Percentiles rank a stretch among this genome's conserved stretches.
These are phyloP conservation scores for Dendroctonus valens DNA, from an alignment of 1,140 invertebrate genomes.

Conservation along the genomic window DNA sequence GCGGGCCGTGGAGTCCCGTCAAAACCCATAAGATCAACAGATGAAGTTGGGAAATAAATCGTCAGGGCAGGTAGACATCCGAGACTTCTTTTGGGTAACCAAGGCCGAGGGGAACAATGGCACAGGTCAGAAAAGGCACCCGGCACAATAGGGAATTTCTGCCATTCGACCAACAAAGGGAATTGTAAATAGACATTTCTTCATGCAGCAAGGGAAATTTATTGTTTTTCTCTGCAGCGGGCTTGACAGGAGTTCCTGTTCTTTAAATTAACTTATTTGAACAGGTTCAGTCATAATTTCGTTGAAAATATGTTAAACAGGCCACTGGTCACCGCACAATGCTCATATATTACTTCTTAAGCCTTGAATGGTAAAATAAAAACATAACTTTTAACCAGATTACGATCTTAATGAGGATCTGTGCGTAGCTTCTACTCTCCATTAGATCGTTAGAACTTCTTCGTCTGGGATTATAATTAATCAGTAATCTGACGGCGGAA, in stretches of 20 bases:
- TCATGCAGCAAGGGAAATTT: neutral
- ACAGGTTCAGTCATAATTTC: no score
- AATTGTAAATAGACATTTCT: constrained; percentile 16
- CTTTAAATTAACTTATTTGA: neutral
- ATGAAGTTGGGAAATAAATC: constrained; percentile 22
- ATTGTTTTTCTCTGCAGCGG: neutral
- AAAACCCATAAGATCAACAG: constrained; percentile 6
- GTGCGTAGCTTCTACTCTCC: constrained; percentile 6
- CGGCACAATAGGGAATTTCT: constrained; percentile 6
- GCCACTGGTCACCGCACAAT: no score
- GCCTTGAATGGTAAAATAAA: constrained; percentile 2
- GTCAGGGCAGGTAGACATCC: constrained; percentile 18
- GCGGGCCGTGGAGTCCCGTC: constrained; percentile 6
- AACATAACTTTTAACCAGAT: constrained; percentile 20
- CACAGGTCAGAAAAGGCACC: constrained; percentile 26
- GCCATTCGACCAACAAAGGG: constrained; percentile 14
- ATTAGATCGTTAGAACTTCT: constrained; percentile 8
- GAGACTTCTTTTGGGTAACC: neutral
- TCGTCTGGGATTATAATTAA: constrained; percentile 24
- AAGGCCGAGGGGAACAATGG: constrained; percentile 13
- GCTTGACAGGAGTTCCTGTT: neutral
- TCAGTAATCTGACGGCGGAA: constrained; percentile 19
- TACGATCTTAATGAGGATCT: constrained; percentile 20
- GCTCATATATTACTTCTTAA: neutral
- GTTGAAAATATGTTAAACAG: no score